Base-by-base conservation (phyloP, 2,113 vertebrate genomes). In the Hymenochirus boettgeri region DNA sequence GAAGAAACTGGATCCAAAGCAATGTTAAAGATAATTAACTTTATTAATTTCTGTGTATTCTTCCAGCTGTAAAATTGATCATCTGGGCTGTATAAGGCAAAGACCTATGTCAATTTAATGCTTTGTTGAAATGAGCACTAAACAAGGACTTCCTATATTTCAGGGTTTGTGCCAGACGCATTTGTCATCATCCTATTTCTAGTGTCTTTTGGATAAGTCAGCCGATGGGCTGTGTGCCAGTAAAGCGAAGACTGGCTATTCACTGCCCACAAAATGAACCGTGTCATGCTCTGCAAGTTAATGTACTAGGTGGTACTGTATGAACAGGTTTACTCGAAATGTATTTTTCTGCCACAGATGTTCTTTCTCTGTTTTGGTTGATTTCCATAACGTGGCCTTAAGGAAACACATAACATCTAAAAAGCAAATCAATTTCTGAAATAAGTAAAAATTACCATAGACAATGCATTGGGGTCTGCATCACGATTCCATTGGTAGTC, bases 221-320 rank as follows among this genome's bases (percentile, higher is more conserved):
- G 10, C 12, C 27, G 22, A 56, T 37, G 53, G 63, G 63, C 63
- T 57, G 7, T 12, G 17, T 65, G 63, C 63, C 63, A 57, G 27
- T 8, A 47, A 65, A 12, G 18, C 37, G 45, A 26, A 51, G 9
- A 23, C 35, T 54, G 45, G 29, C 26, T 42, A 56, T 55, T n/a
- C n/a, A n/a, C 25, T 65, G 54, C 53, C 54, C 63, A 57, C 53
- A 65, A 57, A 47, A 18, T 57, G 63, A 57, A 48, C 48, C 45
- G 57, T 37, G 54, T 57, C 63, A 65, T 57, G 53, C 53, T 35
- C 21, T 65, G 39, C 54, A 65, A 65, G 53, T 65, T 57, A 65
- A 65, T 65, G 63, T 54, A 65, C 63, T 65, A 21, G 18, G 33
- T 57, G 54, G 46, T 48, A 57, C n/a, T n/a, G n/a, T n/a, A n/a